Evolutionary conservation across 2,113 vertebrate species (phyloP), one percentile per base, ranked within the genome.

Genomic region (Thunnus thynnus): DNA sequence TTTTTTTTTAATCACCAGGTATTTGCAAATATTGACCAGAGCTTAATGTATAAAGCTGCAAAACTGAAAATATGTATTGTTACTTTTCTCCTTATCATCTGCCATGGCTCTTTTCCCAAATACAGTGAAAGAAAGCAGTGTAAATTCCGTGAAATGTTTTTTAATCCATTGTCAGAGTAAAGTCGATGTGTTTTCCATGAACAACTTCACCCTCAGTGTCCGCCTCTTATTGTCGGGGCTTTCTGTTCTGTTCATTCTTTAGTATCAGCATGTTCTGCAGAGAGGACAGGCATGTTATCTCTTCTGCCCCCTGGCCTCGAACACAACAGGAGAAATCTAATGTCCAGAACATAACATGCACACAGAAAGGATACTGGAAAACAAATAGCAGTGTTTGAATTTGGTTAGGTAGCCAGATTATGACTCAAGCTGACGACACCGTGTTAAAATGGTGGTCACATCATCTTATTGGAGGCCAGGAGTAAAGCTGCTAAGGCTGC

Each of bases 1-100:
- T 20, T 69, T 74, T 47, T 68, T 46, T 22, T 27, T 65, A 78
- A 71, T 85, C 69, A 67, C 2, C 27, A 72, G 64, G 50, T 77
- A 81, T 85, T 50, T 36, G 65, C 67, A 80, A 88, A 78, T 86
- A 83, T 88, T 89, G 80, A 75, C 84, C 22, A 72, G 62, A 79
- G 61, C 46, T 78, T 86, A 44, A 68, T n/a, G n/a, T 58, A 74
- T 64, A 61, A 78, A 62, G 64, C 78, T 80, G 48, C 61, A 62
- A 71, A 67, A 72, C 50, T 58, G 20, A 32, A 85, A 80, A 57
- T 46, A 50, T 61, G 32, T 56, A 20, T 32, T 47, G 32, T 62
- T 44, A 44, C 55, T 4, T 50, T 65, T 51, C 2, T 78, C 36
- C 64, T 86, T 78, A 75, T 86, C 61, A 55, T 44, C 62, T 52